phyloP scores from a whole-genome alignment of 1,140 invertebrate species.

The Drosophila ficusphila region DNA sequence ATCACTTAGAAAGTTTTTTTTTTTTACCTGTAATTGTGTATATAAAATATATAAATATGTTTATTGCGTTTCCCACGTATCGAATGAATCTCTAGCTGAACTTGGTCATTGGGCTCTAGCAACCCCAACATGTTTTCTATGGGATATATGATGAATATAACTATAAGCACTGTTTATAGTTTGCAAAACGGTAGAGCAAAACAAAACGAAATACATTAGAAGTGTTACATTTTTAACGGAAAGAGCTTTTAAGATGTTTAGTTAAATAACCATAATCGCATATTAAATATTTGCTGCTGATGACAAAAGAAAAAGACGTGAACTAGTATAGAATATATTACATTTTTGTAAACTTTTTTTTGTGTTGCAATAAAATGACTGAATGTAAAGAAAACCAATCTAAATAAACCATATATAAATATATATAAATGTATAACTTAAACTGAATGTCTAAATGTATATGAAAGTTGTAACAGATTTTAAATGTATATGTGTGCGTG shows the following conservation, averaged over 20 bases:
- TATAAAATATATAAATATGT: conserved; percentile 18
- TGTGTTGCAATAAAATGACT: conserved; percentile 77
- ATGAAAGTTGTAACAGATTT: conserved; percentile 57
- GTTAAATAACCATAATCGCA: conserved; percentile 7
- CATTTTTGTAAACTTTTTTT: conserved; percentile 24
- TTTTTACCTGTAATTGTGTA: conserved; percentile 34
- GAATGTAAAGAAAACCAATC: conserved; percentile 54
- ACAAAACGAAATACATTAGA: conserved; percentile 6
- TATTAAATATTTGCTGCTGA: conserved; percentile 16
- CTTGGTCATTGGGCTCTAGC: not conserved
- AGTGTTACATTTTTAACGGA: conserved; percentile 32
- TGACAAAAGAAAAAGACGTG: conserved; percentile 15
- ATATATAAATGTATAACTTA: conserved; percentile 31
- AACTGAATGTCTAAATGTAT: conserved; percentile 68
- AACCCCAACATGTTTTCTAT: conserved; percentile 18
- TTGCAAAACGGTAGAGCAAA: conserved; percentile 18
- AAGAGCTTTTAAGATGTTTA: conserved; percentile 45
- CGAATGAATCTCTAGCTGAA: conserved; percentile 28
- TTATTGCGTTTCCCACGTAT: conserved; percentile 3
- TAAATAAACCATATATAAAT: conserved; percentile 37
- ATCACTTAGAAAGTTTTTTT: not conserved
- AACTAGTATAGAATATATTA: conserved; percentile 7
- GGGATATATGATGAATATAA: not conserved
- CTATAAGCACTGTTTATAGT: conserved; percentile 45
- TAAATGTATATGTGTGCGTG: conserved; percentile 44